These are phyloP conservation scores for Lacerta bilineata DNA, from an alignment of 2,797 vertebrate genomes.

Conservation along the genomic window DNA sequence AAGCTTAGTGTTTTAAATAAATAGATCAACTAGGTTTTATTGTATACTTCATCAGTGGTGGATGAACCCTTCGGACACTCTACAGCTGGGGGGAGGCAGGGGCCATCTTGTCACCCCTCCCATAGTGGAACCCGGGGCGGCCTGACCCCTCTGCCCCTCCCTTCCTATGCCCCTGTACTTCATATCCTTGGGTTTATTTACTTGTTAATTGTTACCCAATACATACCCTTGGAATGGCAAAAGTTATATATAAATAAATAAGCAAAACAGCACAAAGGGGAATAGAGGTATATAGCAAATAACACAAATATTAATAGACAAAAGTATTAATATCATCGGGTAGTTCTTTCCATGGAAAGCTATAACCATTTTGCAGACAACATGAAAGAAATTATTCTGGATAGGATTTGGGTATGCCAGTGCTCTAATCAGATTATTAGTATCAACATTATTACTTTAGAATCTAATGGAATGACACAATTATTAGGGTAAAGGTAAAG, in stretches of 20 bases:
- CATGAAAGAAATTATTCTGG: slow-evolving; percentile 18
- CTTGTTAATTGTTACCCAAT: neutral
- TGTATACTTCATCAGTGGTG: neutral
- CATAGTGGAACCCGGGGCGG: too few relatives aligned
- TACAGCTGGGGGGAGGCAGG: too few relatives aligned
- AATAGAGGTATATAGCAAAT: neutral
- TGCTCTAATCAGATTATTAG: neutral
- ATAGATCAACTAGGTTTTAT: neutral
- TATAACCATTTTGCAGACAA: neutral
- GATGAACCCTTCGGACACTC: too few relatives aligned
- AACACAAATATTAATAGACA: neutral
- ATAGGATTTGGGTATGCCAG: neutral
- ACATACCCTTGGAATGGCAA: neutral
- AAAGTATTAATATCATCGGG: neutral
- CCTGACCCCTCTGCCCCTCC: too few relatives aligned
- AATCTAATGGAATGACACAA: slow-evolving; percentile 22
- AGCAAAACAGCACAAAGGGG: too few relatives aligned
- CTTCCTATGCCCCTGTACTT: neutral
- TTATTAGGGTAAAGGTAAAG: neutral
- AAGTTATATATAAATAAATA: neutral
- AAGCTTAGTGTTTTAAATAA: neutral
- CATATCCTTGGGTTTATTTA: neutral
- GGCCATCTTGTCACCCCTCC: too few relatives aligned
- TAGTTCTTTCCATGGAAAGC: neutral
- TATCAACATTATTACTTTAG: slow-evolving; percentile 13